Evolutionary conservation across 2,113 vertebrate genomes (phyloP).

Genomic region (Nerophis ophidion): DNA sequence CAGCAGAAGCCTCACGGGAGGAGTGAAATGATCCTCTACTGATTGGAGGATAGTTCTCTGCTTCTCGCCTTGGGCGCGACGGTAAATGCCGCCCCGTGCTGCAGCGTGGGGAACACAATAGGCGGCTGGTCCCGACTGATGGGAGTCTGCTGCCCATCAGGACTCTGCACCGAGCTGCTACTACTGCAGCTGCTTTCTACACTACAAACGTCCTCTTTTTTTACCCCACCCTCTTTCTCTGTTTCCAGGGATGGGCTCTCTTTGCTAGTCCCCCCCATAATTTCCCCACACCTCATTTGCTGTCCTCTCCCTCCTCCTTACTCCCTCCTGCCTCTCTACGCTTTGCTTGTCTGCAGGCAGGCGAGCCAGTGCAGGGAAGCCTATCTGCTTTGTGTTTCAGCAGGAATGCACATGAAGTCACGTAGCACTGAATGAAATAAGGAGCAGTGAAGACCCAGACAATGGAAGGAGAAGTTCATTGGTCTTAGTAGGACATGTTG

Average conservation of each 20-base stretch:
- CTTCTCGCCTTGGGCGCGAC: conserved; percentile 48
- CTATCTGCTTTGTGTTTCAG: conserved; percentile 17
- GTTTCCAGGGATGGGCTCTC: conserved; percentile 56
- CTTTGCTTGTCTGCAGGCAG: conserved; percentile 50
- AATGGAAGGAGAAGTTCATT: conserved; percentile 7
- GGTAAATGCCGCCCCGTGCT: conserved; percentile 52
- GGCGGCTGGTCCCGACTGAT: conserved; percentile 38
- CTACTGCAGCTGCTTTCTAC: conserved; percentile 40
- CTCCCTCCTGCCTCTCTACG: conserved; percentile 26
- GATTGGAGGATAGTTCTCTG: conserved; percentile 64
- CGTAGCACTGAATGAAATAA: conserved; percentile 49
- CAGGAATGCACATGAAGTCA: conserved; percentile 35
- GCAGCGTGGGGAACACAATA: conserved; percentile 58
- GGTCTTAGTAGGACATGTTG: conserved; percentile 2
- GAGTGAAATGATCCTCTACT: conserved; percentile 49
- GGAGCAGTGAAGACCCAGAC: conserved; percentile 13
- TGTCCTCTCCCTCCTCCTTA: conserved; percentile 33
- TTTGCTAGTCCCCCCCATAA: conserved; percentile 39
- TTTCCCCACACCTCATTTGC: conserved; percentile 65
- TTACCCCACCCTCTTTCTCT: conserved; percentile 25
- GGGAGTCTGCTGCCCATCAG: conserved; percentile 38
- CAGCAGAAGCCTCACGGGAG: conserved; percentile 48
- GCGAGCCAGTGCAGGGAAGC: conserved; percentile 35
- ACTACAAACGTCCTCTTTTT: conserved; percentile 35
- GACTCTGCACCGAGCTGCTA: conserved; percentile 28